A percentile compares a stretch with the other conserved stretches of the same genome.
Evolutionary conservation across 2,797 vertebrate genomes (phyloP).

Genomic region (Periparus ater): DNA sequence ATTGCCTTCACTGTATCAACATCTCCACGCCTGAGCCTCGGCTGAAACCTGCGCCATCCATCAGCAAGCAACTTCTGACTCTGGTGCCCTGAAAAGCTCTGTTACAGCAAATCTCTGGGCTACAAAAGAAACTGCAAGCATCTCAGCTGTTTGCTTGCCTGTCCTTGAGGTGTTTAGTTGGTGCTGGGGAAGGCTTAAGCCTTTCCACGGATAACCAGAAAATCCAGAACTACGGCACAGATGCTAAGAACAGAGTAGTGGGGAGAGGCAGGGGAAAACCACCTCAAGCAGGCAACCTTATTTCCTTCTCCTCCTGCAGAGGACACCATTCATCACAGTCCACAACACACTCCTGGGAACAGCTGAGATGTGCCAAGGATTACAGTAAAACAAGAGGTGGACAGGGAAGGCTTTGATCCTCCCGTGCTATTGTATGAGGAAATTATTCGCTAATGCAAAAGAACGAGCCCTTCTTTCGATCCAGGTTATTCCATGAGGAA

Average conservation of each 20-base stretch:
- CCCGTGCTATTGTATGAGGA: neutral
- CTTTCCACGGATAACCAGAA: neutral
- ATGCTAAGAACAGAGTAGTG: neutral
- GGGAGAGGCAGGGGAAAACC: neutral
- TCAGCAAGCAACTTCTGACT: neutral
- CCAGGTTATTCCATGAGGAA: neutral
- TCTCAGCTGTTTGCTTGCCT: neutral
- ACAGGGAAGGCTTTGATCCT: neutral
- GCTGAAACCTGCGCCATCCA: neutral
- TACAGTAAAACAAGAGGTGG: neutral
- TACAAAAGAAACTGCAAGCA: neutral
- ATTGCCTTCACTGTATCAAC: neutral
- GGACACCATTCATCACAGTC: neutral
- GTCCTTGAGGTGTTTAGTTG: neutral
- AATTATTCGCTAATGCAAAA: neutral
- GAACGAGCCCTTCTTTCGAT: neutral
- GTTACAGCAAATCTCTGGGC: neutral
- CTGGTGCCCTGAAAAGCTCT: neutral
- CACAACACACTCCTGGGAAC: neutral
- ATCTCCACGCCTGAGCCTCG: accelerated
- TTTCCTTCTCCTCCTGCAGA: neutral
- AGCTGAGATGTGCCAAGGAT: neutral
- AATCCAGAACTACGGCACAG: neutral
- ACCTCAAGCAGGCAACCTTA: neutral
- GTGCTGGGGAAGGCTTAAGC: neutral